Evolutionary conservation across 2,888 invertebrate species (phyloP).

Genomic region (Oscheius myriophilus): DNA sequence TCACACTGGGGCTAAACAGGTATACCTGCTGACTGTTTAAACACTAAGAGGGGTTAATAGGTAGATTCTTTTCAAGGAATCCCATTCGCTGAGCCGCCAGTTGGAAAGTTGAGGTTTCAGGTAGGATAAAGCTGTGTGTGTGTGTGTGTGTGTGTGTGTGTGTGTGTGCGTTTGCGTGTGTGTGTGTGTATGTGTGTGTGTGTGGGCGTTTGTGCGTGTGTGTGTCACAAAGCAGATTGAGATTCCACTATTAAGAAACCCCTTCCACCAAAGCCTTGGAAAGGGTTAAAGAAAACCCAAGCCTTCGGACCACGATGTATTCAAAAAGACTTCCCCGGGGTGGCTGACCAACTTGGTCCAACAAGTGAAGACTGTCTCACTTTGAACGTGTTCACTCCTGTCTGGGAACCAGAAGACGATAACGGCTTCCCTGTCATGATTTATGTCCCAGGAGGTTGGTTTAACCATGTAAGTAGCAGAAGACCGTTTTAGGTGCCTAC

Average conservation of each 20-base stretch:
- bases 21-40: not conserved
- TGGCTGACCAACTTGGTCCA: not conserved
- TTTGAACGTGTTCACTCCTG: constrained; percentile 55
- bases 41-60: constrained; percentile 10
- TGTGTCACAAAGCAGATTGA: too few species aligned
- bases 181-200: too few species aligned
- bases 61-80: constrained; percentile 56
- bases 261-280: constrained; percentile 45
- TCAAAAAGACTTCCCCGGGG: constrained; percentile 36
- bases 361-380: constrained; percentile 50
- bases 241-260: too few species aligned
- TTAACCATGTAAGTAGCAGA: not conserved
- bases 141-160: not conserved
- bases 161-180: too few species aligned
- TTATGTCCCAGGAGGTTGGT: constrained; percentile 48
- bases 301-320: constrained; percentile 45
- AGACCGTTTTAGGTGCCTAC: constrained; percentile 36
- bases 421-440: constrained; percentile 51
- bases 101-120: constrained; percentile 49
- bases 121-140: constrained; percentile 15
- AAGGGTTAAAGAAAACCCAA: constrained; percentile 41
- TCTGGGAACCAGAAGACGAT: constrained; percentile 38
- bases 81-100: constrained; percentile 51
- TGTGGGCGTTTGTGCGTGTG: not conserved
- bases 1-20: constrained; percentile 47